Base-by-base conservation (phyloP, 2,888 invertebrate genomes). In the Drosophila fulvimacula region DNA sequence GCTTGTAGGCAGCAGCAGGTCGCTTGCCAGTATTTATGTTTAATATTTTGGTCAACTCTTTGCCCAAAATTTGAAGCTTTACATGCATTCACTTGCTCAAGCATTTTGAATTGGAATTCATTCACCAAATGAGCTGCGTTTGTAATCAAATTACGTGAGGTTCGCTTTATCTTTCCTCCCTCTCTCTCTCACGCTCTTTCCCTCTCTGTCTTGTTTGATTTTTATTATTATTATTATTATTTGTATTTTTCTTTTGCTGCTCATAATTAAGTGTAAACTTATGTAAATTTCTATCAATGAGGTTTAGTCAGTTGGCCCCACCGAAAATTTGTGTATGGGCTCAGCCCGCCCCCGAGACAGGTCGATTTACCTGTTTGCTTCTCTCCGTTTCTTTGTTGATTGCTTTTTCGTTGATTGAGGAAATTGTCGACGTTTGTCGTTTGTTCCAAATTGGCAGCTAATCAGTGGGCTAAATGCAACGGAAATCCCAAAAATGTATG, bases 231-330 rank as follows among this genome's bases (percentile, higher is more conserved):
- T 42, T 57, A 17, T 32, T 62, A 30, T 30, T 53, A 30, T 53
- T 53, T 27, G 46, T 30, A 19, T 53, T 55, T 61, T 21, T 36
- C 15, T 38, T 51, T 11, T 32, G 61, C 69, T 71, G 73, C 75
- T 75, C 71, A 79, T 72, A 88, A 87, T 88, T 74, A 87, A 87
- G 89, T 87, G 87, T 87, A 80, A 81, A 87, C 83, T 85, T 87
- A 87, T 87, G 89, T 76, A 62, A 87, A 88, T 87, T 74, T 62
- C 27, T 52, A 27, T 15, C 24, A 55, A 41, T 46, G 27, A 24
- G 39, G 30, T 48, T 55, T 24, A 27, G 42, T 57, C 11, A 55
- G 30, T 46, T 46, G 11, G 46, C 11, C 46, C 46, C 46, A 6
- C 11, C n/a, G n/a, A 34, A 57, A 53, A 58, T 42, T 34, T 63